Percentiles rank a stretch among this genome's conserved stretches.
Evolutionary conservation across 2,888 invertebrate species (phyloP).

Genomic region (Eupithecia pulchellata): DNA sequence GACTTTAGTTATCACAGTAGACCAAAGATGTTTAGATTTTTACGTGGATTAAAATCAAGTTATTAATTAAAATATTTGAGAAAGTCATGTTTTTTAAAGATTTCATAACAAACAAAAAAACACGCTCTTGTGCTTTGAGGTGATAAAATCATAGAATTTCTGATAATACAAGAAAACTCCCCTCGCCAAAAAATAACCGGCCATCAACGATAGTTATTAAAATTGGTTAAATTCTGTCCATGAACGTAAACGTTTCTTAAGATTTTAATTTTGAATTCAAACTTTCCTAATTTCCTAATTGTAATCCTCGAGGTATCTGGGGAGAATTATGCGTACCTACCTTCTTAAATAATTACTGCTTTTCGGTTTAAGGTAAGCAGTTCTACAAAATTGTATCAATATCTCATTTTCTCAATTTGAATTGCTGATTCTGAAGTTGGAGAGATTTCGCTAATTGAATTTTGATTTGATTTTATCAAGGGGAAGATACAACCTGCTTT

Average conservation of each 20-base stretch:
- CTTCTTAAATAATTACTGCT: conserved; percentile 29
- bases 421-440: conserved; percentile 59
- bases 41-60: neutral
- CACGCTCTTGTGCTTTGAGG: neutral
- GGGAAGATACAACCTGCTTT: conserved; percentile 32
- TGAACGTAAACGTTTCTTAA: neutral
- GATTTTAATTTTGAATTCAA: conserved; percentile 7
- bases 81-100: too few relatives aligned
- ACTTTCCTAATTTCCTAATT: conserved; percentile 9
- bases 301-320: conserved; percentile 10
- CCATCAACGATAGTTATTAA: neutral
- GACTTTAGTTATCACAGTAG: neutral
- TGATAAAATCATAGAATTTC: neutral
- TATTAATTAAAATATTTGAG: neutral
- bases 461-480: conserved; percentile 50
- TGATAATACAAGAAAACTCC: neutral
- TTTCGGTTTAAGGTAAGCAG: conserved; percentile 41
- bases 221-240: neutral
- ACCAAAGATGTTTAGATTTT: neutral
- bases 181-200: neutral
- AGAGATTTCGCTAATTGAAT: conserved; percentile 55
- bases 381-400: conserved; percentile 56
- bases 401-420: conserved; percentile 60
- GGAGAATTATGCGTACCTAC: conserved; percentile 19
- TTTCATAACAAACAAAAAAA: too few relatives aligned